phyloP scores from a whole-genome alignment of 2,113 vertebrate species.

The Onychorhynchus coronatus region DNA sequence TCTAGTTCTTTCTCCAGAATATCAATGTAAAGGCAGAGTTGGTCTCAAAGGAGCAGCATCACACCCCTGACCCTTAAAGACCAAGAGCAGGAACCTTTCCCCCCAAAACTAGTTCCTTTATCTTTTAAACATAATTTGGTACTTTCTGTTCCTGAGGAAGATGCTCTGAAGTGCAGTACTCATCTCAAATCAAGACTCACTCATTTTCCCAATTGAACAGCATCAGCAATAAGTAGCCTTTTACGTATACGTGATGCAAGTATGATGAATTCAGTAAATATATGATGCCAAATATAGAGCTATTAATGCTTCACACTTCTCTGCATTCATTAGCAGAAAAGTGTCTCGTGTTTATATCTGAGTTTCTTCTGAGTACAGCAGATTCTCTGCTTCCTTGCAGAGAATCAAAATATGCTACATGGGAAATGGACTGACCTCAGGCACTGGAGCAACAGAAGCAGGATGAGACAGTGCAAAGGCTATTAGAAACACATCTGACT shows the following conservation, averaged over 20 bases:
- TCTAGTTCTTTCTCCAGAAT: not conserved
- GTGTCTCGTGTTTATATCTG: not conserved
- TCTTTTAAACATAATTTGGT: not conserved
- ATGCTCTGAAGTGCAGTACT: not conserved
- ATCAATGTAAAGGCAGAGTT: not conserved
- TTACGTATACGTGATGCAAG: not conserved
- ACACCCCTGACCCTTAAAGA: not conserved
- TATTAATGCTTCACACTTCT: not conserved
- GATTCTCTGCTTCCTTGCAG: not conserved
- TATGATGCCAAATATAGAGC: not conserved
- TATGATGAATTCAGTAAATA: not conserved
- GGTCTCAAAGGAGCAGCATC: not conserved
- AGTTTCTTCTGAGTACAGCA: not conserved
- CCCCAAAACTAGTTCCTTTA: not conserved
- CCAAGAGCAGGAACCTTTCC: not conserved
- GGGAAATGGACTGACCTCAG: not conserved
- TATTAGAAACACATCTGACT: not conserved
- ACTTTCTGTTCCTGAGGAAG: not conserved
- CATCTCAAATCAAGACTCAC: not conserved
- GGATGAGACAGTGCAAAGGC: not conserved
- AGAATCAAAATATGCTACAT: not conserved
- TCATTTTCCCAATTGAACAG: not conserved
- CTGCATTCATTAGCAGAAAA: not conserved
- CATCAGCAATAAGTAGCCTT: not conserved
- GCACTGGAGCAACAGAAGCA: not conserved